A percentile compares a stretch with the other conserved stretches of the same genome.
Conservation (phyloP, 2,113 vertebrate genomes). For the Tragelaphus buxtoni region DNA sequence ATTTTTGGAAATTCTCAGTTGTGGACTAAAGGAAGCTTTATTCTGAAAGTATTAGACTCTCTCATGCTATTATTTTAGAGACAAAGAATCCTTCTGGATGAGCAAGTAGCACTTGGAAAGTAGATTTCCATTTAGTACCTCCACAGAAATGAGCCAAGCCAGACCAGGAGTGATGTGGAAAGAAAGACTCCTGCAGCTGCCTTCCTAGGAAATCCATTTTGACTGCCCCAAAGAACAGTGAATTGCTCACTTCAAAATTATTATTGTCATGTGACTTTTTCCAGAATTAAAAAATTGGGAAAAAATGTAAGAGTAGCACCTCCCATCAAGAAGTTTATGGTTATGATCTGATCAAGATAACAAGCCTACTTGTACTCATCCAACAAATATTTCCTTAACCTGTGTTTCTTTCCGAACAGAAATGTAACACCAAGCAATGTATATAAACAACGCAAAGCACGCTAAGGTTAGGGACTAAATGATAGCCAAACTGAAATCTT, state of each 20-base stretch:
- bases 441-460: not conserved
- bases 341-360: not conserved
- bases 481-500: not conserved
- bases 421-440: not conserved
- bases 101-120: not conserved
- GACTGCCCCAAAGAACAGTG: not conserved
- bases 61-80: conserved; percentile 34
- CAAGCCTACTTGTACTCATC: not conserved
- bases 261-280: not conserved
- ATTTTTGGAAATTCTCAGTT: conserved; percentile 58
- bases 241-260: not conserved
- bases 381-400: not conserved
- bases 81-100: conserved; percentile 38
- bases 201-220: not conserved
- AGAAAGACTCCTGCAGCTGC: not conserved
- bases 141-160: not conserved
- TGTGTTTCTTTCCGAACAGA: not conserved
- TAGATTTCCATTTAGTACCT: not conserved
- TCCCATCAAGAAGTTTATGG: not conserved
- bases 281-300: not conserved
- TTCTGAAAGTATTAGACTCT: conserved; percentile 30
- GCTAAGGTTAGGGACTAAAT: not conserved
- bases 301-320: not conserved
- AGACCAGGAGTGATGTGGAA: not conserved
- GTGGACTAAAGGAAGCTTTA: conserved; percentile 42